A percentile compares a stretch with the other conserved stretches of the same genome.
These are phyloP conservation scores for Apodemia duryi DNA, from an alignment of 2,888 invertebrate species.

Conservation along the genomic window DNA sequence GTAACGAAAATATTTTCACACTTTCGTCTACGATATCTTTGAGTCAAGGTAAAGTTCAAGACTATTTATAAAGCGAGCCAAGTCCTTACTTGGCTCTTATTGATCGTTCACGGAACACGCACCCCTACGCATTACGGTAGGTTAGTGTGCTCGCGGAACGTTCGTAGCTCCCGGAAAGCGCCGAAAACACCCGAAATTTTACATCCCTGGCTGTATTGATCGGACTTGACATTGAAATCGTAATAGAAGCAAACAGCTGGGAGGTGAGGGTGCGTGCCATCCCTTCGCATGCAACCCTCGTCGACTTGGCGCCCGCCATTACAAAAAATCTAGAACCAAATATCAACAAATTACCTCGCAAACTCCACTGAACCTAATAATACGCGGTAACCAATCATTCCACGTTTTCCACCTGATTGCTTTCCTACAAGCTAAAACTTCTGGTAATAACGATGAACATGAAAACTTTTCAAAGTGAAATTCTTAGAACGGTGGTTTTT, in stretches of 20 bases:
- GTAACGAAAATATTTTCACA: conserved; percentile 48
- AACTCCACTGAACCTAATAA: background rate
- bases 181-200: conserved; percentile 73
- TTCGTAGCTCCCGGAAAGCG: conserved; percentile 67
- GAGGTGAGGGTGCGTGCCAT: conserved; percentile 62
- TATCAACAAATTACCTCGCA: conserved; percentile 15
- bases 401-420: background rate
- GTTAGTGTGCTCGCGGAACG: conserved; percentile 69
- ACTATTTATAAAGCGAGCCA: conserved; percentile 72
- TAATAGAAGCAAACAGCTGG: conserved; percentile 75
- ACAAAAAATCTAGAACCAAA: conserved; percentile 28
- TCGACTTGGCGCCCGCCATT: conserved; percentile 30
- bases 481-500: background rate
- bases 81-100: conserved; percentile 67
- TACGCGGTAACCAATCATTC: background rate
- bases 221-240: conserved; percentile 79
- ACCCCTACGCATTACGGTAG: conserved; percentile 74
- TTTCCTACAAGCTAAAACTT: background rate
- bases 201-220: conserved; percentile 76
- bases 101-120: conserved; percentile 70
- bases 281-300: conserved; percentile 55
- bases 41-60: conserved; percentile 74
- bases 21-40: conserved; percentile 61
- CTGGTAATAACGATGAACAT: background rate
- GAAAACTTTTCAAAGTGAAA: background rate